A percentile compares a stretch with the other conserved stretches of the same genome.
These are phyloP conservation scores for Microplitis manilae DNA, from an alignment of 2,888 invertebrate species.

Conservation along the genomic window DNA sequence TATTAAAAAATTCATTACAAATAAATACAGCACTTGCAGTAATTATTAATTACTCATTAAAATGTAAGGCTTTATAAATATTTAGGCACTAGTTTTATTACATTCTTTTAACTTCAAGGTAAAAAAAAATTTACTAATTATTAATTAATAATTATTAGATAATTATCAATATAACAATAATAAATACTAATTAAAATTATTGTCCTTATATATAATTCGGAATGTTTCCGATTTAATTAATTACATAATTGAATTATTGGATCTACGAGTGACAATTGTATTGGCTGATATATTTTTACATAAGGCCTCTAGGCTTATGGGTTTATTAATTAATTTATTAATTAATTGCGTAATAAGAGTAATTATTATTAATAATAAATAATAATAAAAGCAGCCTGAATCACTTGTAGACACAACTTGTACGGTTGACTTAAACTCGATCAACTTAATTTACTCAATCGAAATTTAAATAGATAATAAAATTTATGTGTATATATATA, in stretches of 20 bases:
- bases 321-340: background rate
- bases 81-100: background rate
- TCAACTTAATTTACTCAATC: background rate
- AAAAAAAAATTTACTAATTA: background rate
- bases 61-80: background rate
- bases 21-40: slow-evolving; percentile 29
- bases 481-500: background rate
- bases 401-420: background rate
- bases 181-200: background rate
- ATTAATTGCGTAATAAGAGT: background rate
- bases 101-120: background rate
- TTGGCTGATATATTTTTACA: background rate
- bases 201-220: background rate
- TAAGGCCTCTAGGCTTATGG: background rate
- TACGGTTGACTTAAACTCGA: background rate
- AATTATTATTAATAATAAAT: background rate
- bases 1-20: slow-evolving; percentile 42
- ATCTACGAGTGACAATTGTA: background rate
- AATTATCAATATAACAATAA: background rate
- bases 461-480: background rate
- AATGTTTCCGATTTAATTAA: background rate
- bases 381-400: background rate
- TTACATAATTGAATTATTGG: background rate
- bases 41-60: slow-evolving; percentile 17
- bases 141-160: background rate